Evolutionary conservation across 2,888 invertebrate genomes (phyloP), one percentile per base, ranked within the genome.

Genomic region (Cosmia trapezina): DNA sequence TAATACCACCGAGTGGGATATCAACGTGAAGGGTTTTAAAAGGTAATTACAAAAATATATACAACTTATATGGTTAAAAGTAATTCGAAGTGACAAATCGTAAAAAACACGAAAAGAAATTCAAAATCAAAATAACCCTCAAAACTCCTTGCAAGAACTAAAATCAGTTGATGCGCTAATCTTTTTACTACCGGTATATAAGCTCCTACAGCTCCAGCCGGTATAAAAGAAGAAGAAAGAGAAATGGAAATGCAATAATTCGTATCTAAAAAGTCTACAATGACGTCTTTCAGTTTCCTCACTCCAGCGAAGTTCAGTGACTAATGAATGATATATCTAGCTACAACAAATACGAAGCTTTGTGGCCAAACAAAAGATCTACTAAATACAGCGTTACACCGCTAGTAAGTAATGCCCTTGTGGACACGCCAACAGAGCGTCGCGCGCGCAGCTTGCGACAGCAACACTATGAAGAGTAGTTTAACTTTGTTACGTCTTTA

Each of bases 341-440:
- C 61, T 62, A 41, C 47, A 70, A 54, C 59, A 17, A 68, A 61
- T 28, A 56, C 17, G 51, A 53, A 61, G 45, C 57, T 68, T 77
- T 80, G 73, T 77, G 41, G 22, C 70, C 67, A 73, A 81, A 81
- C 78, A 73, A 70, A 66, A 81, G 82, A 57, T 64, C 73, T 60
- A 70, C 72, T 66, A 69, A 69, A 78, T 75, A 75, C 82, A 57
- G 75, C 54, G 59, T n/a, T 68, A 59, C 64, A 33, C 63, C 17
- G 41, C 49, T 60, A 63, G 59, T 78, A 67, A 70, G 70, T 75
- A 69, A 71, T 75, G 83, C 68, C 82, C 81, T 82, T 78, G 81
- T 66, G 14, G 49, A 22, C 68, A 43, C 61, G 81, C 79, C 81
- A 81, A 78, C 65, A 57, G 64, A 60, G 56, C 67, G 63, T n/a